phyloP scores from a whole-genome alignment of 2,888 invertebrate species.

The Keiferia lycopersicella region DNA sequence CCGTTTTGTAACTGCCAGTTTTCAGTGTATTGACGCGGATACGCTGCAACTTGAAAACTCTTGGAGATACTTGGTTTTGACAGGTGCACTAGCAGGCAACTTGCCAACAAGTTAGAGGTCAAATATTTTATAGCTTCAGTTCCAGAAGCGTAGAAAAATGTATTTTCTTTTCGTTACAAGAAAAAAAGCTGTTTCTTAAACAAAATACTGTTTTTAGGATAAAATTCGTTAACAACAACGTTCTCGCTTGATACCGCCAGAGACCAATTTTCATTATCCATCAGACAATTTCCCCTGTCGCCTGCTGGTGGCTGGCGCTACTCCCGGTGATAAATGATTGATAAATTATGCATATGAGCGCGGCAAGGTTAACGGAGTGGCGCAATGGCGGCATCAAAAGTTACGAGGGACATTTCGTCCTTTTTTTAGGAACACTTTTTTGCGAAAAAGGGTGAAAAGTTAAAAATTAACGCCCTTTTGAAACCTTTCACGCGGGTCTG shows the following conservation, averaged over 20 bases:
- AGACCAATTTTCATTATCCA: constrained; percentile 37
- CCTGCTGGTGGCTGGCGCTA: constrained; percentile 3
- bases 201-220: neutral
- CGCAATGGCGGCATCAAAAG: constrained; percentile 12
- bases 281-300: constrained; percentile 32
- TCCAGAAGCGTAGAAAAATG: too few species aligned
- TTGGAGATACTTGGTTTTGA: neutral
- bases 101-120: neutral
- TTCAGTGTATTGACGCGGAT: neutral
- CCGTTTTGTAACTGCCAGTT: constrained; percentile 1
- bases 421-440: constrained; percentile 5
- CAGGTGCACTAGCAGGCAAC: neutral
- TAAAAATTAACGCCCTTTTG: constrained; percentile 12
- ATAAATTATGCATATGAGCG: constrained; percentile 58
- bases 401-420: constrained; percentile 13
- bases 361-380: constrained; percentile 24
- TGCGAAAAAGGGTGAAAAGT: constrained; percentile 20
- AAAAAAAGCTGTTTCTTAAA: neutral
- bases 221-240: neutral
- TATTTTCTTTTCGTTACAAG: neutral
- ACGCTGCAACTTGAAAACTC: neutral
- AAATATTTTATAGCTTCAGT: too few species aligned
- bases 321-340: constrained; percentile 52
- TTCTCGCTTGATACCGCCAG: constrained; percentile 18
- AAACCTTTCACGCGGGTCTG: neutral